A percentile compares a stretch with the other conserved stretches of the same genome.
Evolutionary conservation across 2,113 vertebrate genomes (phyloP).

Genomic region (Ploceus nigricollis): DNA sequence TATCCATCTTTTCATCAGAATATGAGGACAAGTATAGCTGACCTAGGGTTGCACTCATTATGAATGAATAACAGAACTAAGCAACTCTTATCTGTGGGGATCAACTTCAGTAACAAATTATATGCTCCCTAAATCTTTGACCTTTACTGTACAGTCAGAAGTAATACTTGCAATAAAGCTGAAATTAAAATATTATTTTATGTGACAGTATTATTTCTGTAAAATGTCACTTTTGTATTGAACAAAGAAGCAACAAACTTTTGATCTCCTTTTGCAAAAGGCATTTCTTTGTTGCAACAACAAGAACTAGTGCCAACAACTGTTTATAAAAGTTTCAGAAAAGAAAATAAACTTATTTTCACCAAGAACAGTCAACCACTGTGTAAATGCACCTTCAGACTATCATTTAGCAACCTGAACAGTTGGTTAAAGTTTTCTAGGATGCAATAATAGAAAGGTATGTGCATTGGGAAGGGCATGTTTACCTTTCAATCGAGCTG

Average conservation of each 20-base stretch:
- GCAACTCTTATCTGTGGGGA: not conserved
- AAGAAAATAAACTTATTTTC: not conserved
- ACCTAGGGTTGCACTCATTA: not conserved
- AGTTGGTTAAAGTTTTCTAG: conserved; percentile 31
- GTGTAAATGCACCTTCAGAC: not conserved
- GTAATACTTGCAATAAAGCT: not conserved
- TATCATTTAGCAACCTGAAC: not conserved
- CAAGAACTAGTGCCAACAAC: not conserved
- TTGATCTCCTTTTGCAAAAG: not conserved
- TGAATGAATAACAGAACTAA: not conserved
- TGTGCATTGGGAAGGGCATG: not conserved
- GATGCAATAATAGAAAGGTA: conserved; percentile 22
- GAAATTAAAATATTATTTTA: not conserved
- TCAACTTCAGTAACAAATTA: not conserved
- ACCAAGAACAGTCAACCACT: not conserved
- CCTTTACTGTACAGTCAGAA: not conserved
- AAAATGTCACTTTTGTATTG: not conserved
- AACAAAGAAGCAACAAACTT: not conserved
- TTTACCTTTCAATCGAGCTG: not conserved
- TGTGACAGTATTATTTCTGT: not conserved
- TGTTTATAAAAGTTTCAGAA: not conserved
- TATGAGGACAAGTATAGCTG: not conserved
- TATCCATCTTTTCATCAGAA: not conserved
- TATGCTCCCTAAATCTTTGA: not conserved
- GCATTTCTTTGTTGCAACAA: not conserved